Conservation (phyloP, 2,797 vertebrate genomes). For the Aldrovandia affinis region DNA sequence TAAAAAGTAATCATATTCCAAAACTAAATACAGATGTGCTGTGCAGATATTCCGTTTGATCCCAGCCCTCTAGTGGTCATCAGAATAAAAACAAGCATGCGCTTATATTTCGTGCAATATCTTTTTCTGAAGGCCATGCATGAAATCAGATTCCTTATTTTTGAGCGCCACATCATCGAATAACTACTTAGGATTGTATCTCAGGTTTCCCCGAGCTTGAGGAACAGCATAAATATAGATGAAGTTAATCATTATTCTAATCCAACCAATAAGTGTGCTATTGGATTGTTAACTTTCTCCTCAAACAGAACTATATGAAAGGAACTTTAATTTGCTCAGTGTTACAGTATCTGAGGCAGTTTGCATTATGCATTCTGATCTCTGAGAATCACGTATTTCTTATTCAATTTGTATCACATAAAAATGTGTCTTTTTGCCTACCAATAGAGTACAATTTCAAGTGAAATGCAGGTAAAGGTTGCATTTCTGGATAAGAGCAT, state of each 20-base stretch:
- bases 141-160: neutral
- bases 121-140: neutral
- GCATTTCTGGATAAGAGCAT: too few relatives aligned
- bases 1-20: neutral
- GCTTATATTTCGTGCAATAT: too few relatives aligned
- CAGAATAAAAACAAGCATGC: neutral
- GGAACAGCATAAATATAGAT: neutral
- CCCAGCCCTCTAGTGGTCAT: conserved; percentile 3
- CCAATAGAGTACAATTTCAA: neutral
- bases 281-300: neutral
- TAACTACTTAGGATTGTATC: neutral
- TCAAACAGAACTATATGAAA: neutral
- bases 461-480: neutral
- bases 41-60: neutral
- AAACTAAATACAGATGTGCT: conserved; percentile 2
- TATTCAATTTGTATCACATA: neutral
- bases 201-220: neutral
- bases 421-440: neutral
- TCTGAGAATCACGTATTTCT: neutral
- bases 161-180: neutral
- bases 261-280: neutral
- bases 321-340: neutral
- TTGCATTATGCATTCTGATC: neutral
- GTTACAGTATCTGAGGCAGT: neutral
- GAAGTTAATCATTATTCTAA: neutral